A percentile compares a stretch with the other conserved stretches of the same genome.
Conservation (phyloP, 64 coral and sea anemone species). For the Montipora foliosa region DNA sequence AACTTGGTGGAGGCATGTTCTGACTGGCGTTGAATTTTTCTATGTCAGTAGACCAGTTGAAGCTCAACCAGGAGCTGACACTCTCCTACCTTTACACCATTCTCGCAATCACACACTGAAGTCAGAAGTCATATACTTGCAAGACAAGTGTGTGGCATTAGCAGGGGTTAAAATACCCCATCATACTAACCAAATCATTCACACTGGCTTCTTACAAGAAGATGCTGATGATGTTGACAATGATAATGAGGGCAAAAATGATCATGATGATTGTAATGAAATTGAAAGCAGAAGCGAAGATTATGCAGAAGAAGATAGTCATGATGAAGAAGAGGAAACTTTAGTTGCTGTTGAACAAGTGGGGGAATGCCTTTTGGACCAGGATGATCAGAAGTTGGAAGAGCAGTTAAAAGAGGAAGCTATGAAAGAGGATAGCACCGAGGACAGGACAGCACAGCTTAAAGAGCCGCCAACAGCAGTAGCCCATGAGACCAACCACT, state of each 20-base stretch:
- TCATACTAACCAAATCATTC: background rate
- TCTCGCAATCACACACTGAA: constrained; percentile 13
- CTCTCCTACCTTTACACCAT: constrained; percentile 64
- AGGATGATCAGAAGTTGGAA: too few species aligned
- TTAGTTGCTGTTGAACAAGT: too few species aligned
- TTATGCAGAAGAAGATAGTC: too few species aligned
- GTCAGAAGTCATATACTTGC: constrained; percentile 7
- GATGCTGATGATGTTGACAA: constrained; percentile 1
- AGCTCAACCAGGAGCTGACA: background rate
- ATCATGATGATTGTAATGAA: background rate
- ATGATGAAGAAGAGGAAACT: too few species aligned
- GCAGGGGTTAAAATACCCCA: constrained; percentile 18
- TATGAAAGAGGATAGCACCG: too few species aligned
- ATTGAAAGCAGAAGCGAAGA: background rate
- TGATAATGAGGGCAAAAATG: background rate
- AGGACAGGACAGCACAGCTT: too few species aligned
- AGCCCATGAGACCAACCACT: too few species aligned
- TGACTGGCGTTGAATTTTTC: constrained; percentile 56
- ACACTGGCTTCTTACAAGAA: constrained; percentile 52
- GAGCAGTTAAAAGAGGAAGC: too few species aligned
- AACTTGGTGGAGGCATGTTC: too few species aligned
- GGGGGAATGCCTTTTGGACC: background rate
- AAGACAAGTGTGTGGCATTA: background rate
- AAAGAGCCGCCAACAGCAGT: too few species aligned
- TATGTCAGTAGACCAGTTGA: constrained; percentile 26